Base-by-base conservation (phyloP, 2,113 vertebrate species). In the Caloenas nicobarica region DNA sequence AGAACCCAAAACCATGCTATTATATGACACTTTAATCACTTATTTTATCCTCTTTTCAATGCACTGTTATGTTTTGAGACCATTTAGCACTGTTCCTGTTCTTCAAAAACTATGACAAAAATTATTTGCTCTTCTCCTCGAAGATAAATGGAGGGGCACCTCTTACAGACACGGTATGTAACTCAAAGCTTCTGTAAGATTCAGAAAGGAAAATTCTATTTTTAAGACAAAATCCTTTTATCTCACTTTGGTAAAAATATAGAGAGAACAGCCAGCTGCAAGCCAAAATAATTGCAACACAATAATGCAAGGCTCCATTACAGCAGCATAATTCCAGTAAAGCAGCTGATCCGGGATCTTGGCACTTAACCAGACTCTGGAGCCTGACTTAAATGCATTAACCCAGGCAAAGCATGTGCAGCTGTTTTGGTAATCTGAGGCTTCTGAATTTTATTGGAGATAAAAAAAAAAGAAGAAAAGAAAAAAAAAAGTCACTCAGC, bases 221-320 rank as follows among this genome's bases (percentile, higher is more conserved):
- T 96, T 82, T 82, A 96, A 95, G 84, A 94, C 54, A 89, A 96
- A 97, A 94, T 95, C 78, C 78, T 91, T 93, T 87, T 69, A 94
- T 95, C 84, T 92, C 80, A 92, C 81, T 92, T 94, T 56, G 91
- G 71, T 89, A 80, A 96, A 96, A 96, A 95, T n/a, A 83, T 26
- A 70, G 51, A 80, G 89, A 70, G 82, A 93, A 90, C n/a, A 86
- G 71, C 77, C 70, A 60, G 53, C 93, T 91, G 66, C 76, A 88
- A 92, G 91, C 95, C 96, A 94, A 96, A 96, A 94, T 96, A 94
- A 95, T 60, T 93, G 89, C 89, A 88, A 91, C 61, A 86, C 71
- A 96, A 95, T 89, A 91, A 95, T 64, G 64, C 62, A 83, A 76
- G 86, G 64, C 74, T 97, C 86, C 3, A 50, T 94, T 93, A 84